Conservation (phyloP, 2,888 invertebrate genomes). For the Microctonus brassicae region DNA sequence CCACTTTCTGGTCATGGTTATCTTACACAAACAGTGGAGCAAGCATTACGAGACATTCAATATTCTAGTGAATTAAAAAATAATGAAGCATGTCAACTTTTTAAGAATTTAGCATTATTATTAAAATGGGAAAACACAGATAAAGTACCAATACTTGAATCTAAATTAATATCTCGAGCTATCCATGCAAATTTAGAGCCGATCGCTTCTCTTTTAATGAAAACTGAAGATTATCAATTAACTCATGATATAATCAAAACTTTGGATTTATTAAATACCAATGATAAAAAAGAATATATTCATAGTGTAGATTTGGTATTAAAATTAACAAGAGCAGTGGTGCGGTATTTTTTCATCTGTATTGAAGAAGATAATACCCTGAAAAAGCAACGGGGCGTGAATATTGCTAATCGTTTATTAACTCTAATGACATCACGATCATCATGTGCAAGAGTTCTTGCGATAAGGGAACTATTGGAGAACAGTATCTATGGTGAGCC, state of each 20-base stretch:
- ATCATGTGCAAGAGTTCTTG: conserved; percentile 80
- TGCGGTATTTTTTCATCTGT: conserved; percentile 84
- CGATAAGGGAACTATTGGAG: conserved; percentile 80
- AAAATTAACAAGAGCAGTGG: conserved; percentile 79
- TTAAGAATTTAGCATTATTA: conserved; percentile 70
- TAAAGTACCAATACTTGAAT: conserved; percentile 66
- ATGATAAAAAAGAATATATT: conserved; percentile 73
- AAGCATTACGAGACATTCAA: conserved; percentile 62
- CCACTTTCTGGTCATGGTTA: conserved; percentile 54
- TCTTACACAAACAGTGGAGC: conserved; percentile 63
- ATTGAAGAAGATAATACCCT: conserved; percentile 76
- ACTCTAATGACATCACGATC: conserved; percentile 77
- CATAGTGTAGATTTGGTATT: conserved; percentile 78
- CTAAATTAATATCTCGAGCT: conserved; percentile 69
- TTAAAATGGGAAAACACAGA: conserved; percentile 77
- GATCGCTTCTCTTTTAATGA: conserved; percentile 68
- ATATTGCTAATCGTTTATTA: conserved; percentile 76
- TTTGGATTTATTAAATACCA: conserved; percentile 77
- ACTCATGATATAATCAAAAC: conserved; percentile 75
- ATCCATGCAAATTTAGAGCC: conserved; percentile 70
- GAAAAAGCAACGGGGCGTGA: conserved; percentile 75
- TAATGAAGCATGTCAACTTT: conserved; percentile 67
- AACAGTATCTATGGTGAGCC: conserved; percentile 79
- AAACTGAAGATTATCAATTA: conserved; percentile 62
- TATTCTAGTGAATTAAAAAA: conserved; percentile 55